These are phyloP conservation scores for Rhipidura dahli DNA, from an alignment of 2,113 vertebrate species.

Conservation along the genomic window DNA sequence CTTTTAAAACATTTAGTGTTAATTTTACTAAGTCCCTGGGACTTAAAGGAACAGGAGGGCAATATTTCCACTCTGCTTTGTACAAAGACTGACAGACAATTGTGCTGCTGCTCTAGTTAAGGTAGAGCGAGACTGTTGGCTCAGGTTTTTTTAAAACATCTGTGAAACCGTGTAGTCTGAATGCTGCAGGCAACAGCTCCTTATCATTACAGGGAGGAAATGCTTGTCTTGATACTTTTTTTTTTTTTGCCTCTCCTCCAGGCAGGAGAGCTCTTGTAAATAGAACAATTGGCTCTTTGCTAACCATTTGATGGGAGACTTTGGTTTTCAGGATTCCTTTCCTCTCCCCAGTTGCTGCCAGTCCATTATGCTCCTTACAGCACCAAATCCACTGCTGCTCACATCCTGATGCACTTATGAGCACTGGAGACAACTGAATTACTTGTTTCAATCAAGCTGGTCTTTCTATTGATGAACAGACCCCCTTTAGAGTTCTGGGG, in stretches of 20 bases:
- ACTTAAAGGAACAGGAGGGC: conserved; percentile 32
- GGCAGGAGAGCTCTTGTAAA: conserved; percentile 69
- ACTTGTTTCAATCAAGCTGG: neutral
- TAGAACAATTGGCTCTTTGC: conserved; percentile 69
- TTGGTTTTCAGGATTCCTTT: conserved; percentile 31
- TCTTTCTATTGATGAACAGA: neutral
- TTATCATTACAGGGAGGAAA: conserved; percentile 72
- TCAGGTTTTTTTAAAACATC: conserved; percentile 30
- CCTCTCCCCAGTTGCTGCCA: conserved; percentile 7
- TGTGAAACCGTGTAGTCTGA: conserved; percentile 66
- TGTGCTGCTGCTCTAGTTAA: conserved; percentile 46
- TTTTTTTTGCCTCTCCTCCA: conserved; percentile 47
- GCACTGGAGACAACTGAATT: neutral
- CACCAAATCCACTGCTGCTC: neutral
- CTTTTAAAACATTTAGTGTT: conserved; percentile 59
- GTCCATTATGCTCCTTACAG: neutral
- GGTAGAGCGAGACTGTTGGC: conserved; percentile 13
- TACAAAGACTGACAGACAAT: conserved; percentile 51
- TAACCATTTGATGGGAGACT: conserved; percentile 53
- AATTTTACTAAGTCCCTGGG: conserved; percentile 61
- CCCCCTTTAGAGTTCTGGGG: neutral
- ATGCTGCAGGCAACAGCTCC: conserved; percentile 68
- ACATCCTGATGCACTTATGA: neutral
- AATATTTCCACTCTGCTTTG: conserved; percentile 38
- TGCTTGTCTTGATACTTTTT: conserved; percentile 61